Percentiles rank a stretch among this genome's conserved stretches.
These are phyloP conservation scores for Ryuthela nishihirai DNA, from an alignment of 2,888 invertebrate genomes.

Conservation along the genomic window DNA sequence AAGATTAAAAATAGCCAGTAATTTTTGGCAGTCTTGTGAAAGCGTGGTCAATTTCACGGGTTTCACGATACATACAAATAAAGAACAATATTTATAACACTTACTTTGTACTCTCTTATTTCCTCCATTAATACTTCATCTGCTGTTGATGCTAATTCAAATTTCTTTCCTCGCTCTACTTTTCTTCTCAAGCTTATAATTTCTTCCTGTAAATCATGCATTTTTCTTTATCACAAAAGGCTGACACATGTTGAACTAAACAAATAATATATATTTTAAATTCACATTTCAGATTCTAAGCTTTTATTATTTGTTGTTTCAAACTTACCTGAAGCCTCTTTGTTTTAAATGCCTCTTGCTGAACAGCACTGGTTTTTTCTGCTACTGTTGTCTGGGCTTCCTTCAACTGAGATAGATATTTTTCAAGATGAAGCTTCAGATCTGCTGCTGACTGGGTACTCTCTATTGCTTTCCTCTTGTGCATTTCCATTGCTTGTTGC, in stretches of 20 bases:
- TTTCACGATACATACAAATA: not conserved
- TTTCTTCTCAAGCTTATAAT: conserved; percentile 85
- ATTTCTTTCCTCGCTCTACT: conserved; percentile 95
- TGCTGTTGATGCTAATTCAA: conserved; percentile 90
- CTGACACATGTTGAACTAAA: too few species aligned
- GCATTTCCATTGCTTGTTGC: conserved; percentile 97
- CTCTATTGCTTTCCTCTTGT: conserved; percentile 95
- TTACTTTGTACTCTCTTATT: conserved; percentile 84
- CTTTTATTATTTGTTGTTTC: too few species aligned
- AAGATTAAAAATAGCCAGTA: not conserved
- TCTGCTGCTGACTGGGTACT: conserved; percentile 96
- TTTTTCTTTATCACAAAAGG: not conserved
- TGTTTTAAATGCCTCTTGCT: conserved; percentile 94
- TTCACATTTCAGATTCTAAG: too few species aligned
- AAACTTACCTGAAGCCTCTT: conserved; percentile 69
- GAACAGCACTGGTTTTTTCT: conserved; percentile 91
- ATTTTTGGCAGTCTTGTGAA: not conserved
- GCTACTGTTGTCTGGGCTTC: conserved; percentile 95
- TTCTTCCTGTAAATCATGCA: conserved; percentile 69
- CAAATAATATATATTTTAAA: conserved; percentile 1
- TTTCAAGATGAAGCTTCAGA: conserved; percentile 92
- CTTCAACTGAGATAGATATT: conserved; percentile 96
- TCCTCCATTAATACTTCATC: conserved; percentile 97
- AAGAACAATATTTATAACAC: not conserved
- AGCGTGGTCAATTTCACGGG: not conserved